These are phyloP conservation scores for Xiphorhynchus elegans DNA, from an alignment of 2,113 vertebrate genomes.

Conservation along the genomic window DNA sequence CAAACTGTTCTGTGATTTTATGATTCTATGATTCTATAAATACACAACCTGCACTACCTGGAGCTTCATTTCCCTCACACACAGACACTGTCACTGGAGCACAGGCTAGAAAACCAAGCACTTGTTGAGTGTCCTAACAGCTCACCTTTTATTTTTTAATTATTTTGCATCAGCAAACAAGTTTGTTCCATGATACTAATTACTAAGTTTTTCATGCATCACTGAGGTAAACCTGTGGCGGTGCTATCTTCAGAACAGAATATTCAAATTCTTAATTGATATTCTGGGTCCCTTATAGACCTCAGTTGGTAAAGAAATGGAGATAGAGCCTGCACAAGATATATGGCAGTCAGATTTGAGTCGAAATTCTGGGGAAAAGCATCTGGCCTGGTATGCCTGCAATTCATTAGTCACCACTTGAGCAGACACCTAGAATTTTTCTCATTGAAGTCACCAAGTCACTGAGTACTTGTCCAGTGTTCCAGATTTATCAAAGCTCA, in stretches of 20 bases:
- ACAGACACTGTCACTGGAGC: not conserved
- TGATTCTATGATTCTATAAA: not conserved
- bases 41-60: not conserved
- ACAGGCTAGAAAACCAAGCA: not conserved
- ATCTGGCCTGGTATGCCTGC: not conserved
- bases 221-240: not conserved
- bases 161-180: not conserved
- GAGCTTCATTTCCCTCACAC: not conserved
- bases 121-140: not conserved
- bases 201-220: not conserved
- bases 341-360: not conserved
- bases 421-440: not conserved
- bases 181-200: not conserved
- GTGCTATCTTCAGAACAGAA: not conserved
- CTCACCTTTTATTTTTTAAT: not conserved
- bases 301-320: not conserved
- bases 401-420: not conserved
- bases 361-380: not conserved
- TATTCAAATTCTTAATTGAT: not conserved
- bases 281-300: not conserved
- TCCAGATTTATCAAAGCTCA: not conserved
- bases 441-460: not conserved
- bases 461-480: accelerated
- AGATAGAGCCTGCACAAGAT: not conserved
- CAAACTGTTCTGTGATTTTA: not conserved